These are phyloP conservation scores for Harmothoe impar DNA, from an alignment of 2,888 invertebrate species.

Conservation along the genomic window DNA sequence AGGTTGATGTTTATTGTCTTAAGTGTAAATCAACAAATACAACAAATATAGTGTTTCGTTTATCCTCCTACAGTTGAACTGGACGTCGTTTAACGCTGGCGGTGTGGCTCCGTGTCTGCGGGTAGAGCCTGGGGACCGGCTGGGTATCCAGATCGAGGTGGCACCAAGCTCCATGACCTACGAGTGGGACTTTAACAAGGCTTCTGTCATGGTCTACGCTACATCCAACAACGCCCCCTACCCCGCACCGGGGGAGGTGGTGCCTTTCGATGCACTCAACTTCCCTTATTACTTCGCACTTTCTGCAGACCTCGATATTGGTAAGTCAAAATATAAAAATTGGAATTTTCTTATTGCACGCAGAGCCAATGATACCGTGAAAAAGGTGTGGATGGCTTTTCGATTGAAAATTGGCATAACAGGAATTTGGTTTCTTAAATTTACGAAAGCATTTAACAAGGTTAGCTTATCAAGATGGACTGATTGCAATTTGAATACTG, in stretches of 20 bases:
- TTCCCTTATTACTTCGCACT: conserved; percentile 63
- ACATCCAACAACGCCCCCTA: not conserved
- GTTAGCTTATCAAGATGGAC: too few species aligned
- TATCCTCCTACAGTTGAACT: conserved; percentile 39
- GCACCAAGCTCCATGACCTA: conserved; percentile 61
- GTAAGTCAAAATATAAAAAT: conserved; percentile 20
- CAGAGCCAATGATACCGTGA: too few species aligned
- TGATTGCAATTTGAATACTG: too few species aligned
- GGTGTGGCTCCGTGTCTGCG: conserved; percentile 14
- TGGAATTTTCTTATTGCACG: too few species aligned
- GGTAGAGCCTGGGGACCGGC: conserved; percentile 63
- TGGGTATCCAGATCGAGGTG: conserved; percentile 22
- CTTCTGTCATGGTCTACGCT: conserved; percentile 57
- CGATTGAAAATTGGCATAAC: too few species aligned
- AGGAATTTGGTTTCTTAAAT: too few species aligned
- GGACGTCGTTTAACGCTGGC: conserved; percentile 19
- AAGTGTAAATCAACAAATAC: too few species aligned
- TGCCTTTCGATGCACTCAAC: conserved; percentile 52
- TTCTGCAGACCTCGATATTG: conserved; percentile 57
- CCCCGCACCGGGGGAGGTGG: conserved; percentile 15
- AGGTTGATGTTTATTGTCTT: too few species aligned
- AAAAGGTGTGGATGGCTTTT: too few species aligned
- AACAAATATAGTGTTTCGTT: not conserved
- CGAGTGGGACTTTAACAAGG: conserved; percentile 56
- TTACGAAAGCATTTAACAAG: too few species aligned